Evolutionary conservation across 2,888 invertebrate genomes (phyloP), one percentile per base, ranked within the genome.

Genomic region (Tuta absoluta): DNA sequence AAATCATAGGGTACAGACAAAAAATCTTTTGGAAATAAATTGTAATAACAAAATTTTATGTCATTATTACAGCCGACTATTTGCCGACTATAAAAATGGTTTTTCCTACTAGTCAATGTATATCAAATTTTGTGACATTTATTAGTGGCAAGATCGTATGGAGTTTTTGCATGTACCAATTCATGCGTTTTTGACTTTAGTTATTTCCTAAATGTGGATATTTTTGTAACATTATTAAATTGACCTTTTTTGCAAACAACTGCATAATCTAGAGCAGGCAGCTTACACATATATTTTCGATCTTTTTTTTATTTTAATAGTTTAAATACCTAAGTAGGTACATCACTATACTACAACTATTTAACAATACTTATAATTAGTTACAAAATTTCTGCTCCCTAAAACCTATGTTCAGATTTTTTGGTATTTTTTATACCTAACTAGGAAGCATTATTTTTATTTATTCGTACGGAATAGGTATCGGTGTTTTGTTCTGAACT

Each of bases 331-430:
- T 19, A n/a, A 21, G 10, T 49, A 19, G n/a, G 10, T 49, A 49
- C 49, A 21, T 49, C 7, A 49, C 21, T 49, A 49, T 19, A 14
- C 17, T 49, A 49, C 8, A 24, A 58, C 58, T 59, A 38, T 38
- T 23, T 24, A 59, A 38, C 37, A 56, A 56, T 56, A 56, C 56
- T 56, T 56, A 56, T 33, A 0, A 28, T 56, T 62, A 48, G 23
- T 21, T 41, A 49, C 17, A 49, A 24, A 45, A 23, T 19, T 59
- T 5, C 38, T 59, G 12, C 21, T 37, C 24, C 17, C 38, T 19
- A 21, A n/a, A 33, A 41, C n/a, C 41, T 41, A 41, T 41, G 41
- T 41, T 41, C 41, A 41, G 41, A 14, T 14, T 41, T 4, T 49
- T 49, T 12, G 2, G 48, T 8, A 12, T 2, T 10, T 21, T 49